Conservation (phyloP, 2,113 vertebrate species). For the Electrona antarctica region DNA sequence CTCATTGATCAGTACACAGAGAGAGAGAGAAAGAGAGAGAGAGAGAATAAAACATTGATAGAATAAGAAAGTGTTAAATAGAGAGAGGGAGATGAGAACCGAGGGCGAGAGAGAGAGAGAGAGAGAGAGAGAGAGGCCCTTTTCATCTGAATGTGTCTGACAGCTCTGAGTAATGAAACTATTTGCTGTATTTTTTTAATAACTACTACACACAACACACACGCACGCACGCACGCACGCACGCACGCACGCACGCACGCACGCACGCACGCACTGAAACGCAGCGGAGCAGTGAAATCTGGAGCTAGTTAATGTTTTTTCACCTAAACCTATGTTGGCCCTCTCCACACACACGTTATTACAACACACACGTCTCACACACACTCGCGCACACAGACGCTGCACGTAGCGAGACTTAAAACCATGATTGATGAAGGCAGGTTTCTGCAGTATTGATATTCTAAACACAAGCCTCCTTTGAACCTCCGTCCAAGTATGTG, state of each 20-base stretch:
- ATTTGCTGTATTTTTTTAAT: constrained; percentile 35
- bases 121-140: no score
- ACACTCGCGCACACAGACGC: not conserved
- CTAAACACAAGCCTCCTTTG: constrained; percentile 42
- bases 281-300: constrained; percentile 37
- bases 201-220: constrained; percentile 12
- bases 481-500: constrained; percentile 21
- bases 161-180: constrained; percentile 37
- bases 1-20: not conserved
- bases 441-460: constrained; percentile 47
- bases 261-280: constrained; percentile 10
- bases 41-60: not conserved
- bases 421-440: constrained; percentile 55
- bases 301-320: constrained; percentile 45
- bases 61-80: not conserved
- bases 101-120: not conserved
- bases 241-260: no score
- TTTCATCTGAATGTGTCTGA: constrained; percentile 35
- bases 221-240: not conserved
- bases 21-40: not conserved
- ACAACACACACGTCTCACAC: not conserved
- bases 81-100: not conserved
- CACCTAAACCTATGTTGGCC: constrained; percentile 7
- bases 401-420: not conserved
- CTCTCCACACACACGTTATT: not conserved